Conservation (phyloP, 1,140 invertebrate species). For the Triops longicaudatus region DNA sequence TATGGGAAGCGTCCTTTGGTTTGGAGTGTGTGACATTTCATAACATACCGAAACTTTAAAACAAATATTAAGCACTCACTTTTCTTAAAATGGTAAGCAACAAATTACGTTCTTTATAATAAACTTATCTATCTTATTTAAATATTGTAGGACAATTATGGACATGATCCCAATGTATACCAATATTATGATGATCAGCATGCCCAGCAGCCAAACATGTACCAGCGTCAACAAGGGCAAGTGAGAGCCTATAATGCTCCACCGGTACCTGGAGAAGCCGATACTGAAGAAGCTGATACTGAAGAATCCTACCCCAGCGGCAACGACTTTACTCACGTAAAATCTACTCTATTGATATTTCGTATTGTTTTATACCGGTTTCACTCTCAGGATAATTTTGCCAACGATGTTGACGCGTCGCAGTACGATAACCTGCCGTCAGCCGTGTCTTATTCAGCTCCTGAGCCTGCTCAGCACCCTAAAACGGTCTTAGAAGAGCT, state of each 20-base stretch:
- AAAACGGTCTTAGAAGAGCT: constrained; percentile 3
- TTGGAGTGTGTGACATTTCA: not conserved
- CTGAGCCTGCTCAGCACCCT: constrained; percentile 23
- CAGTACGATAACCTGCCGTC: constrained; percentile 31
- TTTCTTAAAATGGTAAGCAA: not conserved
- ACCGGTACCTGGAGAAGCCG: not conserved
- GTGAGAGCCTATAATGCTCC: constrained; percentile 2
- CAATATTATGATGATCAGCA: not conserved
- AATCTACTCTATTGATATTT: not conserved
- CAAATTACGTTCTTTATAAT: not conserved
- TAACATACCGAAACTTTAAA: not conserved
- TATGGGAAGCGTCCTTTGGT: not conserved
- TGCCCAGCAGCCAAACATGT: constrained; percentile 13
- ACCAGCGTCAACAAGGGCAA: constrained; percentile 16
- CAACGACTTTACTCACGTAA: not conserved
- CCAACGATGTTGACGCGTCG: constrained; percentile 31
- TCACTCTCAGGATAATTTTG: constrained; percentile 24
- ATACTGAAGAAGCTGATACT: not conserved
- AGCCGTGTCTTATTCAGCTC: constrained; percentile 24
- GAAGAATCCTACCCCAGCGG: not conserved
- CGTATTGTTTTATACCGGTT: not conserved
- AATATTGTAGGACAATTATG: constrained; percentile 4
- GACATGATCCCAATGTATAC: constrained; percentile 2
- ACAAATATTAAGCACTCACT: not conserved
- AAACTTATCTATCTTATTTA: not conserved